Conservation (phyloP, 2,888 invertebrate species). For the Rotaria socialis region DNA sequence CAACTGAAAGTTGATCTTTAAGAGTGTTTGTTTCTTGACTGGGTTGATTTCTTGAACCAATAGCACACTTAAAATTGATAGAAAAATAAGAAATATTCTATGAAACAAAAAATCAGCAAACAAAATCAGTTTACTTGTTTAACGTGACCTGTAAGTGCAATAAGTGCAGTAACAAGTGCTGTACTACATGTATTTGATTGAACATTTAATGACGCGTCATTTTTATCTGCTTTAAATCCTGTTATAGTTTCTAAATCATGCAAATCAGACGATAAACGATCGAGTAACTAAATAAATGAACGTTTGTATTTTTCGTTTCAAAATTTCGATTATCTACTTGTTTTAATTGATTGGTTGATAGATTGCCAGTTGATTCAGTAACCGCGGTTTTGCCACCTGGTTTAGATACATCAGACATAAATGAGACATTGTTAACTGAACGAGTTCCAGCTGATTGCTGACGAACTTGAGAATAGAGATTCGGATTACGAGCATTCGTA, state of each 20-base stretch:
- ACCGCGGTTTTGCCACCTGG: background rate
- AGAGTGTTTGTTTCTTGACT: background rate
- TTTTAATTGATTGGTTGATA: background rate
- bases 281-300: background rate
- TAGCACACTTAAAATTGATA: background rate
- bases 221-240: constrained; percentile 8
- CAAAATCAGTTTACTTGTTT: background rate
- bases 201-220: background rate
- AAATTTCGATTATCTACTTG: background rate
- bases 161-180: constrained; percentile 15
- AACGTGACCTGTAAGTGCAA: constrained; percentile 4
- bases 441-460: background rate
- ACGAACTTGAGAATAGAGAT: background rate
- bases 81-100: background rate
- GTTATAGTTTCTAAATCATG: background rate
- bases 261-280: constrained; percentile 1
- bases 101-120: no score
- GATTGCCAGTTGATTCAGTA: background rate
- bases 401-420: constrained; percentile 29
- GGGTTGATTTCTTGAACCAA: background rate
- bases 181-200: constrained; percentile 29
- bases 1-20: constrained; percentile 33
- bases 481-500: background rate
- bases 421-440: background rate
- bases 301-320: no score